These are phyloP conservation scores for Montifringilla adamsi DNA, from an alignment of 2,113 vertebrate species.

Conservation along the genomic window DNA sequence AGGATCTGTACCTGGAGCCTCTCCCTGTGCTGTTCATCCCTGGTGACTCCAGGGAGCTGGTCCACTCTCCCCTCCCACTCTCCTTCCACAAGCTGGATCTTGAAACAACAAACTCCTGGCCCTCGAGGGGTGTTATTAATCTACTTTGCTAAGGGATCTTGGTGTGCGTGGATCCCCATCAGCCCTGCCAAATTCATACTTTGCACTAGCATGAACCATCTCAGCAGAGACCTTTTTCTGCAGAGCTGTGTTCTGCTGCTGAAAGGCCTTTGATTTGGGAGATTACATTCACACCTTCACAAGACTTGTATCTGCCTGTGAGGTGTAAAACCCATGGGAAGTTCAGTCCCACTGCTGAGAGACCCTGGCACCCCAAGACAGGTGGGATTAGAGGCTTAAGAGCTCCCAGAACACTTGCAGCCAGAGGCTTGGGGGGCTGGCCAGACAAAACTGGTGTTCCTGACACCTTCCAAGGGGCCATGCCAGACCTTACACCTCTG, in stretches of 20 bases:
- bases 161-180: fast-evolving
- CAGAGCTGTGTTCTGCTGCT: not conserved
- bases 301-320: not conserved
- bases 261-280: not conserved
- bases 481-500: not conserved
- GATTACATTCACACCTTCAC: not conserved
- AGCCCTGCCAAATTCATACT: not conserved
- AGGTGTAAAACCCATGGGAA: fast-evolving
- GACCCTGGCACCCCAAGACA: not conserved
- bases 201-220: not conserved
- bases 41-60: no score
- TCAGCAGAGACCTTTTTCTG: not conserved
- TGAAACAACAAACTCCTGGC: not conserved
- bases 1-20: not conserved
- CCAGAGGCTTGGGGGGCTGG: not conserved
- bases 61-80: not conserved
- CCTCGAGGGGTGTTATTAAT: not conserved
- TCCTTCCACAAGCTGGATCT: not conserved
- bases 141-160: fast-evolving
- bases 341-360: not conserved
- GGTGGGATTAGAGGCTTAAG: not conserved
- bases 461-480: not conserved
- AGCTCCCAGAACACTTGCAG: not conserved
- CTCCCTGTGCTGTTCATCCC: not conserved
- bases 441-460: not conserved